Percentiles rank a stretch among this genome's conserved stretches.
Conservation (phyloP, 2,888 invertebrate genomes). For the Metallyticus violacea region DNA sequence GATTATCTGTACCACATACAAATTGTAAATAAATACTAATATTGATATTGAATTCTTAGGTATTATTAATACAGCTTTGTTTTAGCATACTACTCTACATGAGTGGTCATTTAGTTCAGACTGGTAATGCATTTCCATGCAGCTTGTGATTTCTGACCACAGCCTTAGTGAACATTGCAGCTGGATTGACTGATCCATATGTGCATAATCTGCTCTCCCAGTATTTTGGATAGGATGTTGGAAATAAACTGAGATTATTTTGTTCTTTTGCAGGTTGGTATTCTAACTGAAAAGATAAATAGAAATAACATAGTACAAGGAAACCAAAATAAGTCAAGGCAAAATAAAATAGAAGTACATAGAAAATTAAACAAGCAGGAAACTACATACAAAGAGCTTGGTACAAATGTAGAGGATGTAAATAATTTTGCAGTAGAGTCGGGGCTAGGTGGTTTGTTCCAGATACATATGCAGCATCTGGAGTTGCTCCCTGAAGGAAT, state of each 20-base stretch:
- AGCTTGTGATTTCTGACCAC: too few species aligned
- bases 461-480: neutral
- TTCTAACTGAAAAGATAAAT: neutral
- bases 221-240: too few species aligned
- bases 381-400: neutral
- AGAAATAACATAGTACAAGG: neutral
- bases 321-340: neutral
- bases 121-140: too few species aligned
- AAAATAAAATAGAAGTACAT: neutral
- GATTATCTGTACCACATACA: too few species aligned
- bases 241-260: neutral
- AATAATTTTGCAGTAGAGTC: neutral
- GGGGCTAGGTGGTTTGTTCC: neutral
- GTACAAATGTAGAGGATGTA: neutral
- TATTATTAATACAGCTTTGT: too few species aligned
- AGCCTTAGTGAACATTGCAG: too few species aligned
- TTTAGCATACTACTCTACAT: too few species aligned
- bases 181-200: too few species aligned
- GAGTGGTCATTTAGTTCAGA: too few species aligned
- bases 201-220: too few species aligned
- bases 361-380: neutral
- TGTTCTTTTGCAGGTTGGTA: neutral
- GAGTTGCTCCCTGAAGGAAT: neutral
- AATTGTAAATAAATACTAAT: too few species aligned
- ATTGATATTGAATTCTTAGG: too few species aligned